A percentile compares a stretch with the other conserved stretches of the same genome.
phyloP scores from a whole-genome alignment of 1,140 invertebrate species.

The Drosophila rhopaloa region DNA sequence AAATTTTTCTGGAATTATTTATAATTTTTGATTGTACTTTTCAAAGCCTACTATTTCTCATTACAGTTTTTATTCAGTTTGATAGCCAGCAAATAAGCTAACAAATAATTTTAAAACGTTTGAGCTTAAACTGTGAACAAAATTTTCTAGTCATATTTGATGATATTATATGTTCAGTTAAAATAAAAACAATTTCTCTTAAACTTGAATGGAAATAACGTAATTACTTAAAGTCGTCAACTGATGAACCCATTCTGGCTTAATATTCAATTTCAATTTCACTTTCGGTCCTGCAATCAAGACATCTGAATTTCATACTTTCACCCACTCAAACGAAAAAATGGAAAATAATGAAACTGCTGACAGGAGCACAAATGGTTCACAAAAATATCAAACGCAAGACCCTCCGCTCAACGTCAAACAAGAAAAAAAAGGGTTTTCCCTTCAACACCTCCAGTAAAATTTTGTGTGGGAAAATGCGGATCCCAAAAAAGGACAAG shows the following conservation, averaged over 20 bases:
- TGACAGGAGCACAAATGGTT: slow-evolving; percentile 51
- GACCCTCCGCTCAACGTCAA: slow-evolving; percentile 6
- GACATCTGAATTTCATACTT: slow-evolving; percentile 33
- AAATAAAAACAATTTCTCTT: too few relatives aligned
- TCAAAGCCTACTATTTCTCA: too few relatives aligned
- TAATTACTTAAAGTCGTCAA: slow-evolving; percentile 1
- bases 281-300: slow-evolving; percentile 20
- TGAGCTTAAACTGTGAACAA: too few relatives aligned
- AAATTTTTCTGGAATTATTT: too few relatives aligned
- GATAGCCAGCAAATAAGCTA: too few relatives aligned
- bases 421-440: slow-evolving; percentile 2
- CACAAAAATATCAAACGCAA: slow-evolving; percentile 31
- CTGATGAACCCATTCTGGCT: slow-evolving; percentile 19
- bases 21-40: too few relatives aligned
- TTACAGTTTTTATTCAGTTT: too few relatives aligned
- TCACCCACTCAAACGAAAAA: slow-evolving; percentile 24
- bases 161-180: too few relatives aligned
- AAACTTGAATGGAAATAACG: background rate
- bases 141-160: too few relatives aligned
- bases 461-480: slow-evolving; percentile 6
- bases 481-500: slow-evolving; percentile 30
- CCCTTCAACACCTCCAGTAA: slow-evolving; percentile 32
- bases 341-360: slow-evolving; percentile 56
- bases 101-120: too few relatives aligned
- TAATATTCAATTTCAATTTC: slow-evolving; percentile 49